Conservation (phyloP, 2,113 vertebrate species). For the Phrynocephalus versicolor region DNA sequence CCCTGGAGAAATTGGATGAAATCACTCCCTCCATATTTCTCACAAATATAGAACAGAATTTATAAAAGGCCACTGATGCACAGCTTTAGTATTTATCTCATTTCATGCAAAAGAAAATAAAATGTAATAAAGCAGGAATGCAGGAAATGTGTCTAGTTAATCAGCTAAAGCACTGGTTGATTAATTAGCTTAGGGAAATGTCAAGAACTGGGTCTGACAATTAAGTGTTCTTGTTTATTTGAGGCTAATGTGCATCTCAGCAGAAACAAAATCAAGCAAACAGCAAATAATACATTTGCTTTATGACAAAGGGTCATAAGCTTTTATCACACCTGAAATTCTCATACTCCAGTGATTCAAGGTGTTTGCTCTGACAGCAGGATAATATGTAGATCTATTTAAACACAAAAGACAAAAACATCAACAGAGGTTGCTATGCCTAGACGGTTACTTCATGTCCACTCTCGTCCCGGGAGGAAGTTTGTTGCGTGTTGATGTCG, state of each 20-base stretch:
- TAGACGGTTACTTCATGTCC: too few species aligned
- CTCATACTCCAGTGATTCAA: background rate
- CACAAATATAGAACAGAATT: too few species aligned
- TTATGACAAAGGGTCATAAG: background rate
- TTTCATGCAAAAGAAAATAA: too few species aligned
- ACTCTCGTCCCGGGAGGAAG: too few species aligned
- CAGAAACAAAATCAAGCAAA: background rate
- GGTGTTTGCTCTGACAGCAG: background rate
- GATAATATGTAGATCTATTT: conserved; percentile 1
- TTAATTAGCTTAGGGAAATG: background rate
- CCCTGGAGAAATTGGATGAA: too few species aligned
- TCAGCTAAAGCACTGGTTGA: background rate
- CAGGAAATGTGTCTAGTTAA: background rate
- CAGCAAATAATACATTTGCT: background rate
- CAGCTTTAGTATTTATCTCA: too few species aligned
- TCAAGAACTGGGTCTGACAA: background rate
- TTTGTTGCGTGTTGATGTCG: too few species aligned
- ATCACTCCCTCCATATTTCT: too few species aligned
- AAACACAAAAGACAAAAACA: background rate
- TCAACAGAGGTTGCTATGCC: background rate
- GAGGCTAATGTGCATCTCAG: background rate
- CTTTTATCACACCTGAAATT: background rate
- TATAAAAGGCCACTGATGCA: too few species aligned
- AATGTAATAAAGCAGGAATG: background rate
- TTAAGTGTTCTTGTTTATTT: background rate